Conservation (phyloP, 2,888 invertebrate species). For the Amitus sp. region DNA sequence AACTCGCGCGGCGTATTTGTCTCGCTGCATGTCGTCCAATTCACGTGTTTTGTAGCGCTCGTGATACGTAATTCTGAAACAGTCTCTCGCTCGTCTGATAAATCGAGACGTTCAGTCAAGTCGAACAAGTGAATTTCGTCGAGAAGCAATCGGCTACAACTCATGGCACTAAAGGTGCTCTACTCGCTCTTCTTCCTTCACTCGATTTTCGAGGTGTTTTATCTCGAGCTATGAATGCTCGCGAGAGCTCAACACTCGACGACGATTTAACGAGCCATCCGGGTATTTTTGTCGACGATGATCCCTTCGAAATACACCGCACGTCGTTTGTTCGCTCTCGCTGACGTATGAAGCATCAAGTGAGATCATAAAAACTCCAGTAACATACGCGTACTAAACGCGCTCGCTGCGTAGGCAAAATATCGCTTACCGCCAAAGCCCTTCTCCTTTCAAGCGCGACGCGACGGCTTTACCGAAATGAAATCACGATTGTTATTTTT, state of each 20-base stretch:
- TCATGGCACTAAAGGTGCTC: slow-evolving; percentile 37
- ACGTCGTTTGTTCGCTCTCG: neutral
- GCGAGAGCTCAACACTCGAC: slow-evolving; percentile 24
- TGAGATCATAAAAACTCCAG: neutral
- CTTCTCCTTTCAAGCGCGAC: neutral
- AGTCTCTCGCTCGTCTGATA: slow-evolving; percentile 36
- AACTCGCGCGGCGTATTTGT: too few relatives aligned
- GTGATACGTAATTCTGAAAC: slow-evolving; percentile 35
- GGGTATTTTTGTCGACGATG: slow-evolving; percentile 21
- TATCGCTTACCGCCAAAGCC: neutral
- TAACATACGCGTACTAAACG: neutral
- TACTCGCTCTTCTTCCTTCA: slow-evolving; percentile 26
- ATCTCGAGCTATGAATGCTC: slow-evolving; percentile 9
- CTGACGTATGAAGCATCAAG: neutral
- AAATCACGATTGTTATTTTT: too few relatives aligned
- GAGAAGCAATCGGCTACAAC: slow-evolving; percentile 38
- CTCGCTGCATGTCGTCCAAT: too few relatives aligned
- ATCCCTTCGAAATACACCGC: neutral
- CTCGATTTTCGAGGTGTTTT: slow-evolving; percentile 7
- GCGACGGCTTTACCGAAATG: too few relatives aligned
- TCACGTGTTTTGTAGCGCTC: slow-evolving; percentile 7
- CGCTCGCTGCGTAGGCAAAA: neutral
- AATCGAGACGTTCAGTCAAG: slow-evolving; percentile 38
- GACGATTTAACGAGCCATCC: slow-evolving; percentile 29
- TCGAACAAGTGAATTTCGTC: slow-evolving; percentile 38